Conservation (phyloP, 2,797 vertebrate species). For the Cyprinodon diabolis region DNA sequence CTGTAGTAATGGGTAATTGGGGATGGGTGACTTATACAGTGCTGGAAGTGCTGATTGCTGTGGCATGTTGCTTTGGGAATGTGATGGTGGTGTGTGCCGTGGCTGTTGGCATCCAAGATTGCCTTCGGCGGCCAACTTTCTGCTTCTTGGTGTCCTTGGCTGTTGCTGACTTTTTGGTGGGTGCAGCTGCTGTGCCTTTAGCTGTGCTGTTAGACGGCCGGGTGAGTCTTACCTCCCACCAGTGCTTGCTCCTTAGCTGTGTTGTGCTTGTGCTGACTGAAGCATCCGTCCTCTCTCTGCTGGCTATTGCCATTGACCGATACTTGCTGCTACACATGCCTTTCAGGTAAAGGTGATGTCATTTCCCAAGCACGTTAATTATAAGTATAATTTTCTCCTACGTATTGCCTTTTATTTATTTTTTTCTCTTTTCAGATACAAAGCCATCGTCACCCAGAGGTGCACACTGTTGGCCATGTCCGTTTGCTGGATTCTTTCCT, state of each 20-base stretch:
- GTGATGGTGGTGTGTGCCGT: slow-evolving; percentile 83
- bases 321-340: slow-evolving; percentile 84
- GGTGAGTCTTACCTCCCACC: slow-evolving; percentile 62
- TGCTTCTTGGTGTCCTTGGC: slow-evolving; percentile 87
- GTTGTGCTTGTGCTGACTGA: slow-evolving; percentile 83
- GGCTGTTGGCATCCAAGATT: slow-evolving; percentile 71
- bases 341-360: slow-evolving; percentile 53
- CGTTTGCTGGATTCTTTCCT: slow-evolving; percentile 83
- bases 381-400: neutral
- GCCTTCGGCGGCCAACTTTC: slow-evolving; percentile 80
- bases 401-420: neutral
- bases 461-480: slow-evolving; percentile 78
- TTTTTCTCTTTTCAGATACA: slow-evolving; percentile 79
- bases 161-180: slow-evolving; percentile 84
- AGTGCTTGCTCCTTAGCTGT: slow-evolving; percentile 86
- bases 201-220: slow-evolving; percentile 81
- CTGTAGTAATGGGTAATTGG: slow-evolving; percentile 55
- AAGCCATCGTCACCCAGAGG: slow-evolving; percentile 74
- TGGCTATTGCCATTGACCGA: slow-evolving; percentile 87
- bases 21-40: slow-evolving; percentile 62
- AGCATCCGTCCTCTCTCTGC: slow-evolving; percentile 87
- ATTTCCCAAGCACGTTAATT: neutral
- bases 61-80: slow-evolving; percentile 82
- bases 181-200: slow-evolving; percentile 82
- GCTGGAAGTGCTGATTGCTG: slow-evolving; percentile 62